Evolutionary conservation across 2,888 invertebrate species (phyloP), one percentile per base, ranked within the genome.

Genomic region (Omphaloscelis lunosa): DNA sequence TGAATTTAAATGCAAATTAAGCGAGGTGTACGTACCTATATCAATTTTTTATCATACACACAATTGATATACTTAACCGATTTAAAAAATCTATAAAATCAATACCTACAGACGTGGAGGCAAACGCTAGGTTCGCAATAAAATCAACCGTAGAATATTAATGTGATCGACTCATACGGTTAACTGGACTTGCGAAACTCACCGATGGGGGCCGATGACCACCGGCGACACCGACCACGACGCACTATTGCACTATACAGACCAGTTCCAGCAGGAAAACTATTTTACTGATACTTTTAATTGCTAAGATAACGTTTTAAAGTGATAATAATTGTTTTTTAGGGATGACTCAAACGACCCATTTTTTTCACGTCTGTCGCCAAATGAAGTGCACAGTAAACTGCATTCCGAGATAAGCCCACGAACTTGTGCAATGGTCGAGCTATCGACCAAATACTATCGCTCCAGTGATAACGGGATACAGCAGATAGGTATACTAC

Each of bases 111-210:
- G 70, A 41, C 89, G 90, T 91, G 92, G 91, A 92, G 90, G 89
- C 92, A 91, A 90, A 91, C 92, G 90, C 92, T 93, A 93, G 92
- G 93, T 94, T 93, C 91, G 93, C 94, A 94, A 95, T 93, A 94
- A 91, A 93, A 93, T 91, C 95, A 92, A 90, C 93, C 88, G 92
- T 91, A 92, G 96, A 96, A 96, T 96, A 96, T 95, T 96, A 96
- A 96, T 96, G 95, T 92, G 94, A 91, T 91, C 93, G 93, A 93
- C 92, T 94, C 94, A 93, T 93, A 93, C 95, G 93, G 94, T 91
- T 96, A 96, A 95, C 96, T 95, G 96, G 95, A 96, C 95, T 96
- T 95, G 95, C 96, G 94, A 95, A 96, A 95, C 96, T 95, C 90
- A 95, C 94, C 95, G 93, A 91, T 91, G 91, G 95, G 88, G 96